phyloP scores from a whole-genome alignment of 1,140 invertebrate species.

The Cotesia glomerata region DNA sequence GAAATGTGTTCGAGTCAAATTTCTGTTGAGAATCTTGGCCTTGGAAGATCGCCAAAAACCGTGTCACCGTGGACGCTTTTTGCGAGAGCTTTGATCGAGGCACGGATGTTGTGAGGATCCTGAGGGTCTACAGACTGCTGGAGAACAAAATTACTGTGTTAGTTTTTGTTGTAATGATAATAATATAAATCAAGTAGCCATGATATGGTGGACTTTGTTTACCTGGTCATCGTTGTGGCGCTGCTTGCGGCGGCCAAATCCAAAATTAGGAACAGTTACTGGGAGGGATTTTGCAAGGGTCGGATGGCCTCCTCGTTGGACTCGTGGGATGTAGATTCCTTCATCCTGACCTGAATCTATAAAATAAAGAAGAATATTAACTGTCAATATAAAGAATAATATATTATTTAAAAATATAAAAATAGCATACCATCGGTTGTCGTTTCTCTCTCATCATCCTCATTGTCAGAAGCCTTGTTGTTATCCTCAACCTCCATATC shows the following conservation, averaged over 20 bases:
- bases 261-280: conserved; percentile 64
- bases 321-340: conserved; percentile 58
- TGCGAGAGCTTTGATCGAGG: conserved; percentile 84
- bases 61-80: conserved; percentile 84
- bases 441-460: conserved; percentile 47
- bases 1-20: conserved; percentile 65
- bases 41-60: conserved; percentile 83
- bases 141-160: no score
- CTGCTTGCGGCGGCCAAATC: conserved; percentile 47
- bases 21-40: conserved; percentile 80
- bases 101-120: conserved; percentile 76
- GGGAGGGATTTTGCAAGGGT: conserved; percentile 66
- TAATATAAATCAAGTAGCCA: neutral
- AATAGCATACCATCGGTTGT: no score
- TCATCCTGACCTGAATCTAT: conserved; percentile 61
- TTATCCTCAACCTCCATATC: conserved; percentile 59
- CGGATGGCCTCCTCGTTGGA: conserved; percentile 49
- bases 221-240: conserved; percentile 61
- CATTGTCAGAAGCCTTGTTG: conserved; percentile 43
- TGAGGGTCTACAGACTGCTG: conserved; percentile 50
- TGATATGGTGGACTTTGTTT: neutral
- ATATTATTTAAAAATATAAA: neutral
- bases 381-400: neutral
- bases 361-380: conserved; percentile 15
- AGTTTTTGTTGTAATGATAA: no score